Base-by-base conservation (phyloP, 2,797 vertebrate genomes). In the Neomorphus geoffroyi region DNA sequence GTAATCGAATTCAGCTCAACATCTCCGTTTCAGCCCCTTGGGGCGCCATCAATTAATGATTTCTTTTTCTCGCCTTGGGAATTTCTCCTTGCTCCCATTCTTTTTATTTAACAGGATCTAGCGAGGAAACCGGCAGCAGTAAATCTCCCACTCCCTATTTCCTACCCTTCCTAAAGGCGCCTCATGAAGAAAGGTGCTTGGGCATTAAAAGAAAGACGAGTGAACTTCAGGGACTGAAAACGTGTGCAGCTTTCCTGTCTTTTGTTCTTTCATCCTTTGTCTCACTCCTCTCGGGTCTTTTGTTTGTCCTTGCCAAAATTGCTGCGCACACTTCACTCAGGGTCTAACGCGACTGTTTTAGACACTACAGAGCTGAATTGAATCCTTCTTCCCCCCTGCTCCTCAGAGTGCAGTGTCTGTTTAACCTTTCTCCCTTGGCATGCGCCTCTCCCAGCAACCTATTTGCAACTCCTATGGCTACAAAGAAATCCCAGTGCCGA, bases 1-100 rank as follows among this genome's bases (percentile, higher is more conserved):
- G 48, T 96, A 96, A 97, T 95, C 93, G 86, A 95, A 97, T 95
- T 95, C 56, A 6, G 86, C 80, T 81, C 93, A 28, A 65, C 84
- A 45, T 90, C 94, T 88, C 87, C 1, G 79, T 41, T 88, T 26
- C 62, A 51, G 67, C 57, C 78, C 86, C 57, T 24, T 53, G 53
- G 56, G 56, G 74, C 37, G n/a, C 58, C 7, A 8, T 35, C 81
- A 56, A 65, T 92, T 92, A 85, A 41, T 82, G 84, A 86, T 11
- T 50, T 94, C 79, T 85, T 62, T 88, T 95, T 92, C 91, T 91
- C 60, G 5, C 85, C 88, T 92, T 61, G 67, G 86, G 93, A 87
- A 73, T 93, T 88, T 73, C 74, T 62, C 65, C 74, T 93, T 53
- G 61, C 14, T 97, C 88, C 87, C 58, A 65, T 96, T 94, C 75